Conservation (phyloP, 2,797 vertebrate genomes). For the Pachyuromys duprasi region DNA sequence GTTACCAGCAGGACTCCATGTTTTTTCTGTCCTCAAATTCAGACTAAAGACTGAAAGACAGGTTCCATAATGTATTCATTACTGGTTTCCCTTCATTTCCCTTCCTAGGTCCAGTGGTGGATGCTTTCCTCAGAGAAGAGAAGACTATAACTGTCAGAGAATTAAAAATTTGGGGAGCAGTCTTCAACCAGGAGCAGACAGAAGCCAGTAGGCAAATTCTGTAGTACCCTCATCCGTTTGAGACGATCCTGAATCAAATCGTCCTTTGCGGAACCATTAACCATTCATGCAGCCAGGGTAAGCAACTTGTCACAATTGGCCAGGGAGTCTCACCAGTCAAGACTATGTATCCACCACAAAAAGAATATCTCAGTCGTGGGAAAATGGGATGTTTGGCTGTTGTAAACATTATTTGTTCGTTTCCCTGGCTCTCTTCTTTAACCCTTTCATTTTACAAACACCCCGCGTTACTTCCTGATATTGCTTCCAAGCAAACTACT, state of each 20-base stretch:
- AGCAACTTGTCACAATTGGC: not conserved
- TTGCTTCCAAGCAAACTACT: not conserved
- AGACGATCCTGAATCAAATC: not conserved
- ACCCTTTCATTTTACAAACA: not conserved
- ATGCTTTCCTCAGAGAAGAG: not conserved
- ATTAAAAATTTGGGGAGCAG: not conserved
- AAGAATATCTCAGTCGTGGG: not conserved
- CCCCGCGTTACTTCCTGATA: not conserved
- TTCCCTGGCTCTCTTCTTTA: constrained; percentile 12
- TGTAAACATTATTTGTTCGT: not conserved
- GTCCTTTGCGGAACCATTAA: not conserved
- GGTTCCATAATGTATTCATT: not conserved
- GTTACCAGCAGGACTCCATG: not conserved
- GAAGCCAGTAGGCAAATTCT: not conserved
- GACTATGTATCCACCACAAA: not conserved
- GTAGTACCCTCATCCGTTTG: not conserved
- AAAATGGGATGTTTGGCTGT: not conserved
- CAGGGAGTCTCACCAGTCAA: not conserved
- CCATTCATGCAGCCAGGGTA: not conserved
- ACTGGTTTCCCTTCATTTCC: not conserved
- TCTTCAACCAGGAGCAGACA: not conserved
- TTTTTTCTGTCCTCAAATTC: not conserved
- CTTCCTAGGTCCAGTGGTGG: not conserved
- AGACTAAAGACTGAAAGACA: constrained; percentile 18
- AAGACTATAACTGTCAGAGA: not conserved